phyloP scores from a whole-genome alignment of 1,140 invertebrate species.

The Tribolium madens region DNA sequence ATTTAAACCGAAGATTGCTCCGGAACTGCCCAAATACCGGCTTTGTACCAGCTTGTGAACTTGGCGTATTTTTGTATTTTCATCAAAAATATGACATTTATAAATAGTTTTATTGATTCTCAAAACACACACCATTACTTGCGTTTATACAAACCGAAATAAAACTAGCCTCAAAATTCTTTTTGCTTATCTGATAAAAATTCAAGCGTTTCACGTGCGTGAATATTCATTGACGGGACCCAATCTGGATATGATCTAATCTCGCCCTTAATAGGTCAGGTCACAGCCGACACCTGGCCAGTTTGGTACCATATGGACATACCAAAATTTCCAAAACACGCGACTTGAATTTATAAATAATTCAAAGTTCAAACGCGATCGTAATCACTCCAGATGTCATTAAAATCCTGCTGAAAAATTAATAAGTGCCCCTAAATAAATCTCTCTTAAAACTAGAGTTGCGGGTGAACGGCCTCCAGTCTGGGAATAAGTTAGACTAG shows the following conservation, averaged over 20 bases:
- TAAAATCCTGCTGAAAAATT: neutral
- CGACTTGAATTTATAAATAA: constrained; percentile 19
- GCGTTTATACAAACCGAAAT: constrained; percentile 21
- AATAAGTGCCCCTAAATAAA: neutral
- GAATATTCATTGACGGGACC: constrained; percentile 11
- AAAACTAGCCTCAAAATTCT: neutral
- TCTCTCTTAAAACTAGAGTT: constrained; percentile 21
- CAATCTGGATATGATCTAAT: constrained; percentile 32
- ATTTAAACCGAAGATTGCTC: constrained; percentile 1
- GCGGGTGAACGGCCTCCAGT: constrained; percentile 44
- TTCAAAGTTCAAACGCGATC: neutral
- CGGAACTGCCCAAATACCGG: neutral
- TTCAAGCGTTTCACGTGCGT: constrained; percentile 14
- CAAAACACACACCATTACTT: constrained; percentile 32
- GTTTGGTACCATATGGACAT: neutral
- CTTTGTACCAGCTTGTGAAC: constrained; percentile 30
- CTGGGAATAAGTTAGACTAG: constrained; percentile 40
- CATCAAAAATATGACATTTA: constrained; percentile 34
- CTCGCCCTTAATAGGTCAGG: constrained; percentile 32
- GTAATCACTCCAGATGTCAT: constrained; percentile 4
- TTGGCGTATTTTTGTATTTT: constrained; percentile 11
- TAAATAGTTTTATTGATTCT: constrained; percentile 39
- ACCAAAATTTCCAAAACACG: constrained; percentile 1
- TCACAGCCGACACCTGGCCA: constrained; percentile 22
- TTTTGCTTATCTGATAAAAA: neutral